Percentiles rank a stretch among this genome's conserved stretches.
phyloP scores from a whole-genome alignment of 2,797 vertebrate species.

The Ptychobarbus kaznakovi region DNA sequence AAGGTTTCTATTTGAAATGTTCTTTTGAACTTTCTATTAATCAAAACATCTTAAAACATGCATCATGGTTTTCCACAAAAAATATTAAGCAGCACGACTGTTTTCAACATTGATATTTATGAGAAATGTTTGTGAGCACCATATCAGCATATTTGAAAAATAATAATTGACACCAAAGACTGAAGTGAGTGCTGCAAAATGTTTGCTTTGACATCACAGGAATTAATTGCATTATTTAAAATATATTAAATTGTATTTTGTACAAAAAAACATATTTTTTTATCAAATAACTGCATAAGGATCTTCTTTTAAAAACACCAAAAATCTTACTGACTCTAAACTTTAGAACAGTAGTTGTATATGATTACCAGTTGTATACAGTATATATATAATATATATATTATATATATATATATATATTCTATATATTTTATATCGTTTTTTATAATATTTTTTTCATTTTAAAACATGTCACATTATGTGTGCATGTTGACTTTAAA shows the following conservation, averaged over 20 bases:
- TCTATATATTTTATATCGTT: too few species aligned
- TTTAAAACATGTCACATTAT: not conserved
- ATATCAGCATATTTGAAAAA: not conserved
- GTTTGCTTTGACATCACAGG: too few species aligned
- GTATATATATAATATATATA: too few species aligned
- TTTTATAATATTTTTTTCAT: not conserved
- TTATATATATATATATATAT: too few species aligned
- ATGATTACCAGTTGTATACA: not conserved
- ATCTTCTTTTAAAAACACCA: not conserved
- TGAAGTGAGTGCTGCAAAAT: not conserved
- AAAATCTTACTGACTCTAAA: not conserved
- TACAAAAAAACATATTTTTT: not conserved
- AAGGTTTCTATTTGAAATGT: not conserved
- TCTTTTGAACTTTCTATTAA: not conserved
- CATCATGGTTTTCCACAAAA: not conserved
- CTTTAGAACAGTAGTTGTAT: not conserved
- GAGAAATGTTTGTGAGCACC: not conserved
- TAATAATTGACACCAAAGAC: not conserved
- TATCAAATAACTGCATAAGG: not conserved
- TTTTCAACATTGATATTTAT: not conserved
- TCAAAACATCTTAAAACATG: not conserved
- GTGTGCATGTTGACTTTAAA: slow-evolving; percentile 14
- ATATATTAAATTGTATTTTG: not conserved
- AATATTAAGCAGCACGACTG: not conserved
- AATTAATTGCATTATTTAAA: not conserved